Percentiles rank a stretch among this genome's conserved stretches.
Conservation (phyloP, 2,888 invertebrate species). For the Stegana nigrithorax region DNA sequence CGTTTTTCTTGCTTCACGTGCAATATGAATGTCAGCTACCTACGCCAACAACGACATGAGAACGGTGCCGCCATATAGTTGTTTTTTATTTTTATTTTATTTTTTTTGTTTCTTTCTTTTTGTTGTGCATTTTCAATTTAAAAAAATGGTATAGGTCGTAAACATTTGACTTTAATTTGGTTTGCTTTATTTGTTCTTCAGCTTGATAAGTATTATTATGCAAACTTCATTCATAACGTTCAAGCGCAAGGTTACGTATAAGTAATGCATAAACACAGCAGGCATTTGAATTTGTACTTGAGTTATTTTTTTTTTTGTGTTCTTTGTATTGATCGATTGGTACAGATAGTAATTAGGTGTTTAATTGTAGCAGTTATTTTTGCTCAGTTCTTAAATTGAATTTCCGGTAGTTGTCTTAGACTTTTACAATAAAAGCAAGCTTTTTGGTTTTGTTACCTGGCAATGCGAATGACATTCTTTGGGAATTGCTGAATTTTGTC, state of each 20-base stretch:
- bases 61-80: background rate
- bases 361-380: too few relatives aligned
- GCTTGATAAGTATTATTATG: background rate
- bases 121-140: background rate
- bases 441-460: too few relatives aligned
- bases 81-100: background rate
- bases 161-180: background rate
- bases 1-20: background rate
- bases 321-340: too few relatives aligned
- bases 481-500: too few relatives aligned
- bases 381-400: too few relatives aligned
- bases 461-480: too few relatives aligned
- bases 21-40: conserved; percentile 4
- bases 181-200: background rate
- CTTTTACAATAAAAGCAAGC: too few relatives aligned
- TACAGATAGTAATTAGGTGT: too few relatives aligned
- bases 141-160: background rate
- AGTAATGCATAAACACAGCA: background rate
- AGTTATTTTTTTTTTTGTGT: too few relatives aligned
- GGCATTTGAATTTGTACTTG: too few relatives aligned
- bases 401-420: too few relatives aligned
- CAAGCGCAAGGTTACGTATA: background rate
- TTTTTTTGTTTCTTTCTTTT: background rate
- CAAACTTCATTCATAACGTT: background rate
- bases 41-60: background rate